These are phyloP conservation scores for Pandemis corylana DNA, from an alignment of 2,888 invertebrate species.

Conservation along the genomic window DNA sequence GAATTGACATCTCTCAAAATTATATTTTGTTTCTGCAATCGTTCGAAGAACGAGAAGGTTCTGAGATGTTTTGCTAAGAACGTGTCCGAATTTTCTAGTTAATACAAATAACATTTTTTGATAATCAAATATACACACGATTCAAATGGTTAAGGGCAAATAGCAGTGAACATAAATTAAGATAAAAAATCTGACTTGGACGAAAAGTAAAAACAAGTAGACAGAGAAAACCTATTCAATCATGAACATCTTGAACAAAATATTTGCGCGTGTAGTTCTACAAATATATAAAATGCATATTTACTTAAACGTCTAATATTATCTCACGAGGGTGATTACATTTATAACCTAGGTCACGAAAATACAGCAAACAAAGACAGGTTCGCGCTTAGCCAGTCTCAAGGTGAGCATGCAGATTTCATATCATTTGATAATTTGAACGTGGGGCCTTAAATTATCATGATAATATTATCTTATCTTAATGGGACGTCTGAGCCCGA, in stretches of 20 bases:
- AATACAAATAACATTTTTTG: too few relatives aligned
- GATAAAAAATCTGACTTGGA: not conserved
- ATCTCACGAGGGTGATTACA: slow-evolving; percentile 9
- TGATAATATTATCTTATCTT: slow-evolving; percentile 30
- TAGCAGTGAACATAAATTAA: not conserved
- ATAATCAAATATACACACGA: too few relatives aligned
- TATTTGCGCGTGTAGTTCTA: not conserved
- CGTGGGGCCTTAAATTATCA: slow-evolving; percentile 17
- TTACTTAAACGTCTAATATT: not conserved
- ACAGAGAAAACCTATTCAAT: not conserved
- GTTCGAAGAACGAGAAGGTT: too few relatives aligned
- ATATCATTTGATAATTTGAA: slow-evolving; percentile 24
- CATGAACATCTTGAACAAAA: not conserved
- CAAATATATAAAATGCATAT: not conserved
- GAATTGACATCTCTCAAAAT: too few relatives aligned
- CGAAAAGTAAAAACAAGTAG: not conserved
- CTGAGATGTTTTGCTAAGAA: too few relatives aligned
- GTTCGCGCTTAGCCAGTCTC: slow-evolving; percentile 2
- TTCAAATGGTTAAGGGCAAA: too few relatives aligned
- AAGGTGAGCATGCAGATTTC: slow-evolving; percentile 29
- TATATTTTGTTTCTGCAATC: too few relatives aligned
- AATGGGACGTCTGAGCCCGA: slow-evolving; percentile 19
- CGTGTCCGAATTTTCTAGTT: too few relatives aligned
- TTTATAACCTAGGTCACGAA: slow-evolving; percentile 24
- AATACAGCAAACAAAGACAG: not conserved